These are phyloP conservation scores for Malurus alboscapulatus DNA, from an alignment of 2,113 vertebrate genomes.

Conservation along the genomic window DNA sequence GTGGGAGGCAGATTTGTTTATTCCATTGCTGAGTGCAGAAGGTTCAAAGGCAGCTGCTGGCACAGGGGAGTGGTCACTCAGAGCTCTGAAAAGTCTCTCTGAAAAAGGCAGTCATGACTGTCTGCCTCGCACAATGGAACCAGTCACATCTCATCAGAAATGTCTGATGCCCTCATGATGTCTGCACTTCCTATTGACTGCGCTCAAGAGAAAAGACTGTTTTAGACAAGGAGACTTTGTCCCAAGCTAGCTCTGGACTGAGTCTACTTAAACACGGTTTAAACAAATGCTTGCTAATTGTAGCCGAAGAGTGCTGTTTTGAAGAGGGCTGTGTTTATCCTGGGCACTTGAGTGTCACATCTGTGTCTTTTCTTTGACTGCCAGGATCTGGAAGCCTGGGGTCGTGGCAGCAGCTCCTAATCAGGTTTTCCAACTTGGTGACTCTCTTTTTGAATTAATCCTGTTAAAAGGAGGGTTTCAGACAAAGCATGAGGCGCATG, in stretches of 20 bases:
- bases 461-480: background rate
- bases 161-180: slow-evolving; percentile 27
- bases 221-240: background rate
- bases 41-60: slow-evolving; percentile 29
- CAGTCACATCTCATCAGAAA: slow-evolving; percentile 40
- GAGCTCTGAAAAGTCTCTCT: background rate
- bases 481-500: background rate
- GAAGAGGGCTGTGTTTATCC: background rate
- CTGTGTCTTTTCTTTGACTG: background rate
- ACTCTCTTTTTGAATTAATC: background rate
- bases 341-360: background rate
- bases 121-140: slow-evolving; percentile 9
- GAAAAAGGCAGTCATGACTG: background rate
- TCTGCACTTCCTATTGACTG: slow-evolving; percentile 23
- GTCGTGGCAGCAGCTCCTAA: background rate
- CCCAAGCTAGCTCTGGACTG: background rate
- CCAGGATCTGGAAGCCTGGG: background rate
- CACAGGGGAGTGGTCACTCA: background rate
- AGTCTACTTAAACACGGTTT: background rate
- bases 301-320: background rate
- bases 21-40: background rate
- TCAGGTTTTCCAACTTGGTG: background rate
- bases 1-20: slow-evolving; percentile 7
- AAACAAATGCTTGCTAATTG: background rate
- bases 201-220: background rate